phyloP scores from a whole-genome alignment of 2,888 invertebrate species.

The Habrosyne pyritoides region DNA sequence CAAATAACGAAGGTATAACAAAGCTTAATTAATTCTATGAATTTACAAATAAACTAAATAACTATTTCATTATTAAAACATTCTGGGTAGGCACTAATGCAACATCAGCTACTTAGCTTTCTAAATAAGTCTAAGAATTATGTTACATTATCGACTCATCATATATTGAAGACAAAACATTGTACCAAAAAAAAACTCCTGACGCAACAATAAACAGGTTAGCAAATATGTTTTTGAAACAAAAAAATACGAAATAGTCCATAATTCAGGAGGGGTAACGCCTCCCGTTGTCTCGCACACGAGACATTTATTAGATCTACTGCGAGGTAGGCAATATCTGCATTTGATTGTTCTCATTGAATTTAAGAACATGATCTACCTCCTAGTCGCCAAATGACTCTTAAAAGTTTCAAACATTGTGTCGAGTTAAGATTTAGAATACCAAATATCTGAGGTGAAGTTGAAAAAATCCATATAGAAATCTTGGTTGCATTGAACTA shows the following conservation, averaged over 20 bases:
- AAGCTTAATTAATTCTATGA: too few species aligned
- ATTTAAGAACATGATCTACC: neutral
- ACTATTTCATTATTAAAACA: too few species aligned
- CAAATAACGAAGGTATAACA: too few species aligned
- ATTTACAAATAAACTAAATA: too few species aligned
- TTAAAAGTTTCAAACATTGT: too few species aligned
- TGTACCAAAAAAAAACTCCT: conserved; percentile 11
- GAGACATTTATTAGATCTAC: conserved; percentile 53
- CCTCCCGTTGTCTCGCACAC: conserved; percentile 53
- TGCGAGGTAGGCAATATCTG: conserved; percentile 49
- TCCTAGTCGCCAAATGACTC: neutral
- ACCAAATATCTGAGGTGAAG: too few species aligned
- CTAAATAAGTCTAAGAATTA: neutral
- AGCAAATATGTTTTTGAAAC: conserved; percentile 24
- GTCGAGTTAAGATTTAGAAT: too few species aligned
- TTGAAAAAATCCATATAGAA: too few species aligned
- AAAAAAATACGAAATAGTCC: conserved; percentile 46
- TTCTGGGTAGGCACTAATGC: too few species aligned
- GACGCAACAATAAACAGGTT: conserved; percentile 8
- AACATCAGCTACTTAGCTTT: neutral
- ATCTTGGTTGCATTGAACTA: too few species aligned
- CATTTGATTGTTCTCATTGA: conserved; percentile 44
- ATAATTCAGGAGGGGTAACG: conserved; percentile 53
- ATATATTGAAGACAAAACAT: conserved; percentile 17
- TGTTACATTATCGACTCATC: neutral